phyloP scores from a whole-genome alignment of 1,140 invertebrate species.

The Leptinotarsa texana region DNA sequence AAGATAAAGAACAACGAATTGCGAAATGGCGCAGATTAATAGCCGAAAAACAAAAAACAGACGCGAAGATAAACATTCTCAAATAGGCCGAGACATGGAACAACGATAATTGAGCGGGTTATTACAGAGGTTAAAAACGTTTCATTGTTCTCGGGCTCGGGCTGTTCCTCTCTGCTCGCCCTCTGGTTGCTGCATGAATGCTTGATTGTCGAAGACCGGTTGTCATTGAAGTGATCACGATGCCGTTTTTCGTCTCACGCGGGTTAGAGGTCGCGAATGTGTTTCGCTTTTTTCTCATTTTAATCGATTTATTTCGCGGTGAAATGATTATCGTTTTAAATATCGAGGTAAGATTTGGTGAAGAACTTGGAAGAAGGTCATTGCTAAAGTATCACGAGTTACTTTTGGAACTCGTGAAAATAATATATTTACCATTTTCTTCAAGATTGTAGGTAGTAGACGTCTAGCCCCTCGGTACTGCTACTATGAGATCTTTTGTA shows the following conservation, averaged over 20 bases:
- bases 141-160: not conserved
- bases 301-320: not conserved
- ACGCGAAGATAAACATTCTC: slow-evolving; percentile 5
- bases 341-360: too few species aligned
- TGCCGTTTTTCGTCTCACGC: not conserved
- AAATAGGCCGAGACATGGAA: slow-evolving; percentile 5
- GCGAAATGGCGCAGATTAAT: not conserved
- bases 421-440: too few species aligned
- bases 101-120: slow-evolving; percentile 1
- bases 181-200: slow-evolving; percentile 2
- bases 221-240: not conserved
- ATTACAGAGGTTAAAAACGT: slow-evolving; percentile 8
- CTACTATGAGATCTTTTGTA: too few species aligned
- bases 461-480: too few species aligned
- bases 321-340: not conserved
- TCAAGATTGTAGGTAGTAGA: too few species aligned
- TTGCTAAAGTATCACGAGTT: too few species aligned
- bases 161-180: not conserved
- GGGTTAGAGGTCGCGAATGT: slow-evolving; percentile 4
- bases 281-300: not conserved
- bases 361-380: too few species aligned
- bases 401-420: too few species aligned
- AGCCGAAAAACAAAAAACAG: slow-evolving; percentile 5
- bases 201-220: slow-evolving; percentile 7
- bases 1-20: not conserved